Conservation (phyloP, 2,113 vertebrate genomes). For the Narcine bancroftii region DNA sequence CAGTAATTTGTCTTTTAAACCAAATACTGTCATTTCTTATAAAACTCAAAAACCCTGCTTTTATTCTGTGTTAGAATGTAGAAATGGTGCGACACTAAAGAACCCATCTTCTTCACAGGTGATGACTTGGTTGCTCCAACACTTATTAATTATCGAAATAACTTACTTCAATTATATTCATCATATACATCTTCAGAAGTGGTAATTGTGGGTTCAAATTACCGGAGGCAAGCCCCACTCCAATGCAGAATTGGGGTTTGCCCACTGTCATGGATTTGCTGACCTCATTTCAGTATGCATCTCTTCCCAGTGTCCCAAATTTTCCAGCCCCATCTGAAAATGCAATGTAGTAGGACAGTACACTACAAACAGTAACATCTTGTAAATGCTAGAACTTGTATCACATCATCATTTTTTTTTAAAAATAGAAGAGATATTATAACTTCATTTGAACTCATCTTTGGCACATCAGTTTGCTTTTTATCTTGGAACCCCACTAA, state of each 20-base stretch:
- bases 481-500: background rate
- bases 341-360: background rate
- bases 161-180: background rate
- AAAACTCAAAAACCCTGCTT: conserved; percentile 37
- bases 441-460: conserved; percentile 10
- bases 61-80: conserved; percentile 21
- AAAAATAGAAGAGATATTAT: background rate
- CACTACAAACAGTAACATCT: background rate
- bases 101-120: background rate
- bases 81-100: background rate
- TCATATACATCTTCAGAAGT: too few relatives aligned
- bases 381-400: background rate
- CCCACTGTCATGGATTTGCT: background rate
- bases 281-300: background rate
- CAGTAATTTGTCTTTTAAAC: conserved; percentile 45
- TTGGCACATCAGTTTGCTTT: background rate
- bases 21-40: conserved; percentile 44
- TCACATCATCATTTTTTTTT: background rate
- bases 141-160: background rate
- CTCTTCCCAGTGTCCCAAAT: background rate
- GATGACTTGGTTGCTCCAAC: background rate
- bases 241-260: background rate
- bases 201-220: too few relatives aligned
- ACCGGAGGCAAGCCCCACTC: background rate
- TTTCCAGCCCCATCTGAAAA: background rate